Evolutionary conservation across 2,113 vertebrate genomes (phyloP).

Genomic region (Suricata suricatta): DNA sequence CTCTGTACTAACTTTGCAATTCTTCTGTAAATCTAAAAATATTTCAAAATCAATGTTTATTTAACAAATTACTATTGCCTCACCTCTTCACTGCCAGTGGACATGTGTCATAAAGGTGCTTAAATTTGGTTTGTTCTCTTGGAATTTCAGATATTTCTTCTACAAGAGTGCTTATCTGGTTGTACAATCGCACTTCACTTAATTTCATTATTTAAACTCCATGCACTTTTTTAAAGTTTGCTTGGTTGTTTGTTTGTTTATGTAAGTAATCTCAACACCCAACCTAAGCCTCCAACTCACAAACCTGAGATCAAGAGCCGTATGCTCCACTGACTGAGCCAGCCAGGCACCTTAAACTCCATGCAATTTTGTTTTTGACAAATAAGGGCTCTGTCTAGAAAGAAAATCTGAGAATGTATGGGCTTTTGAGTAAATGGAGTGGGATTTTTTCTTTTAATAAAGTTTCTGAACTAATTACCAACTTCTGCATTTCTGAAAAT

Average conservation of each 20-base stretch:
- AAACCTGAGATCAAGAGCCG: neutral
- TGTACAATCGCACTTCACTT: constrained; percentile 11
- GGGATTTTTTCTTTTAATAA: neutral
- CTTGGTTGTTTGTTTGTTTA: neutral
- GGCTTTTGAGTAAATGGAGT: neutral
- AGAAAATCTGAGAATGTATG: neutral
- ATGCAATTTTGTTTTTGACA: constrained; percentile 5
- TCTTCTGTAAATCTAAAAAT: constrained; percentile 41
- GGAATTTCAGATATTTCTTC: constrained; percentile 47
- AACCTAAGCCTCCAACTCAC: neutral
- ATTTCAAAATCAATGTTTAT: constrained; percentile 50
- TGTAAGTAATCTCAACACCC: neutral
- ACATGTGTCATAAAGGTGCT: constrained; percentile 33
- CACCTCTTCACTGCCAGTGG: neutral
- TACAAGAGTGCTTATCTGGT: neutral
- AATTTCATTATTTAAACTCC: constrained; percentile 24
- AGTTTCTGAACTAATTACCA: neutral
- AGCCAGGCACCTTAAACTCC: neutral
- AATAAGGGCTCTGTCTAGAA: neutral
- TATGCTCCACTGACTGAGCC: neutral
- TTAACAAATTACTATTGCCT: constrained; percentile 13
- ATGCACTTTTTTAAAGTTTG: neutral
- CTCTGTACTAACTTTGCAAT: neutral
- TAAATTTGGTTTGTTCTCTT: constrained; percentile 38
- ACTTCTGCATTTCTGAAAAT: constrained; percentile 41